Percentiles rank a stretch among this genome's conserved stretches.
Conservation (phyloP, 2,797 vertebrate species). For the Manis pentadactyla region DNA sequence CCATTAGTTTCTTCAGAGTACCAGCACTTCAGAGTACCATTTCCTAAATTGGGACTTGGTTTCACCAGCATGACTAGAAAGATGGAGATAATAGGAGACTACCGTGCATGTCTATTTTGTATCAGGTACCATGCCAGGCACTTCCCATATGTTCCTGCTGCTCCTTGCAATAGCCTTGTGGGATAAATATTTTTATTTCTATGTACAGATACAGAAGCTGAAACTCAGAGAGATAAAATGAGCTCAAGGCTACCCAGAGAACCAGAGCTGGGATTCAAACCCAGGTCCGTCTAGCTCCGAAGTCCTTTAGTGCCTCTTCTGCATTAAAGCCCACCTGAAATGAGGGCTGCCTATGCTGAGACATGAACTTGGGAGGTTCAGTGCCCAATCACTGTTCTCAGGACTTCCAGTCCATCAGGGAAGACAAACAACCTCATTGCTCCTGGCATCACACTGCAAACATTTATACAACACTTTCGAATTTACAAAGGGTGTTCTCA, state of each 20-base stretch:
- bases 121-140: not conserved
- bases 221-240: not conserved
- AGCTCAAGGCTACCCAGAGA: not conserved
- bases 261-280: not conserved
- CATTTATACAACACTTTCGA: not conserved
- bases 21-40: not conserved
- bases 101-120: not conserved
- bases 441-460: conserved; percentile 8
- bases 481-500: conserved; percentile 11
- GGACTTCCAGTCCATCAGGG: not conserved
- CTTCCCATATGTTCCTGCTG: not conserved
- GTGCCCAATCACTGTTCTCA: not conserved
- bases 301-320: not conserved
- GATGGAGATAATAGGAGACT: not conserved
- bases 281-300: not conserved
- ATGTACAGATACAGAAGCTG: not conserved
- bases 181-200: not conserved
- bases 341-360: not conserved
- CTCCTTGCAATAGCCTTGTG: not conserved
- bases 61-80: not conserved
- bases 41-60: not conserved
- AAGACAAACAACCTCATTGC: not conserved
- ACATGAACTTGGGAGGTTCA: not conserved
- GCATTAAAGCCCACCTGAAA: not conserved
- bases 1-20: not conserved